Percentiles rank a stretch among this genome's conserved stretches.
Conservation (phyloP, 2,113 vertebrate species). For the Caretta caretta region DNA sequence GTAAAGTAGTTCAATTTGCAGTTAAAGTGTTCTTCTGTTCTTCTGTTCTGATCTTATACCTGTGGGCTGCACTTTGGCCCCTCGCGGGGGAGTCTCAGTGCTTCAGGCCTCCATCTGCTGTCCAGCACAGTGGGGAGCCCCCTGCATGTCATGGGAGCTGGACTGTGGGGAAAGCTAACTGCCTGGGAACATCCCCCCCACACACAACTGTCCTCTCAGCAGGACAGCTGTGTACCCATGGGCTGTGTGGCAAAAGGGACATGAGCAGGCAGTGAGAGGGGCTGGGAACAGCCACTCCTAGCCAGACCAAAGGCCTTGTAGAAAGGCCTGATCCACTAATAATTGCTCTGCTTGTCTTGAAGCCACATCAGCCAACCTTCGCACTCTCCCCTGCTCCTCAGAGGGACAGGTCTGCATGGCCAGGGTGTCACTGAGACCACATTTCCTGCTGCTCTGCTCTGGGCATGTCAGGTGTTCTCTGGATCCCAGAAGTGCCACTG, state of each 20-base stretch:
- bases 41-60: background rate
- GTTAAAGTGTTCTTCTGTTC: background rate
- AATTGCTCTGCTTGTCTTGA: background rate
- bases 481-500: background rate
- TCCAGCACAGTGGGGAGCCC: no score
- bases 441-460: background rate
- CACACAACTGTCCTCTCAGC: background rate
- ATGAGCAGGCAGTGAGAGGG: background rate
- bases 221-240: background rate
- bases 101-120: background rate
- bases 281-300: background rate
- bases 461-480: background rate
- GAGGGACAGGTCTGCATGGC: background rate
- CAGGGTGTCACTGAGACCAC: background rate
- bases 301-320: background rate
- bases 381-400: accelerated
- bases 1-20: background rate
- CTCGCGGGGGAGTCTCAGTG: background rate
- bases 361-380: background rate
- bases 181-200: background rate
- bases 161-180: background rate
- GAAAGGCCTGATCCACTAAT: background rate
- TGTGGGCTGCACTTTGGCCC: background rate
- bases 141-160: background rate
- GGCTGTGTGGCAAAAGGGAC: background rate